phyloP scores from a whole-genome alignment of 2,113 vertebrate genomes.

The Microcebus griseorufus region DNA sequence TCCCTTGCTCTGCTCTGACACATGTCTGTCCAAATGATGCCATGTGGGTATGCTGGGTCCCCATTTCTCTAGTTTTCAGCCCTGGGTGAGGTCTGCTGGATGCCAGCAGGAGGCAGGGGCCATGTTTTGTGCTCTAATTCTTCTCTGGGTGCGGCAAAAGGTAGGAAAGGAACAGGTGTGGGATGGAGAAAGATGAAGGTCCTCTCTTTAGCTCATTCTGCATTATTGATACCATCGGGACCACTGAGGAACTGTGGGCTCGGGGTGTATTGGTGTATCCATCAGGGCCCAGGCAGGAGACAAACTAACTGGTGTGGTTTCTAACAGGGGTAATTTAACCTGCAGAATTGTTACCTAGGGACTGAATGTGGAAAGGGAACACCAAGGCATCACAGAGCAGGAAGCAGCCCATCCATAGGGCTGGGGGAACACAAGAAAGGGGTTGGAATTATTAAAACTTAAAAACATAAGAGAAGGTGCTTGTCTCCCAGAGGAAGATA shows the following conservation, averaged over 20 bases:
- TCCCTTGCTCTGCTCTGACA: accelerated
- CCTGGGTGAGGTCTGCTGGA: background rate
- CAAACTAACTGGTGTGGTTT: background rate
- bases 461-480: background rate
- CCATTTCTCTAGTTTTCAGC: background rate
- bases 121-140: background rate
- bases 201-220: background rate
- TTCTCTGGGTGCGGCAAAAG: background rate
- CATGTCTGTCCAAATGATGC: background rate
- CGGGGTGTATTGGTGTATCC: background rate
- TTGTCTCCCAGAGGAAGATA: background rate
- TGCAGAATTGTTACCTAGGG: background rate
- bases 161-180: background rate
- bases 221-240: background rate
- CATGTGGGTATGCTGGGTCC: background rate
- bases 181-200: background rate
- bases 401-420: background rate
- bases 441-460: background rate
- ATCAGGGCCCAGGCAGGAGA: background rate
- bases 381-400: background rate
- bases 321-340: background rate
- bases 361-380: background rate
- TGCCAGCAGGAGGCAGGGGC: background rate
- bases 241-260: background rate
- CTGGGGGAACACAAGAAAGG: background rate